Evolutionary conservation across 2,888 invertebrate species (phyloP).

Genomic region (Calameuta filiformis): DNA sequence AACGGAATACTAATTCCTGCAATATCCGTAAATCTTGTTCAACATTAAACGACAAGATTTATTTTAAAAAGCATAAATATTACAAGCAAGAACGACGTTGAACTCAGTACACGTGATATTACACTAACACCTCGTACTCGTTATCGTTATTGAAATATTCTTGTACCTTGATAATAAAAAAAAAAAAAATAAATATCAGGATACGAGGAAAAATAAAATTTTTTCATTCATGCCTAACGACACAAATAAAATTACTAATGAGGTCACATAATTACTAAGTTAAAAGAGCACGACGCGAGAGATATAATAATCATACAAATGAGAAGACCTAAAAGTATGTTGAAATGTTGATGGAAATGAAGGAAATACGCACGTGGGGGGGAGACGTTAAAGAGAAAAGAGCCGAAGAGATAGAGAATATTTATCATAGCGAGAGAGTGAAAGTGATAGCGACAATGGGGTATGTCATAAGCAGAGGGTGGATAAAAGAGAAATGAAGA

Average conservation of each 20-base stretch:
- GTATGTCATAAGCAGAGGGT: background rate
- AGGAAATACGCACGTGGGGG: background rate
- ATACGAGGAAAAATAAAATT: background rate
- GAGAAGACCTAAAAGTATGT: background rate
- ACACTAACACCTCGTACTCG: background rate
- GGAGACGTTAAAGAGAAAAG: background rate
- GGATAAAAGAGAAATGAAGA: background rate
- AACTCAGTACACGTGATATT: background rate
- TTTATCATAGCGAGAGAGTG: background rate
- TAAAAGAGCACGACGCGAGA: background rate
- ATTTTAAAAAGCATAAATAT: background rate
- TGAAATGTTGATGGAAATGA: background rate
- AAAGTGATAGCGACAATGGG: background rate
- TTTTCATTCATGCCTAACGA: background rate
- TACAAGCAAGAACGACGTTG: background rate
- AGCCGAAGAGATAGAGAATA: background rate
- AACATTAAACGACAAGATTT: background rate
- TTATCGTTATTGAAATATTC: background rate
- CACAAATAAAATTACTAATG: background rate
- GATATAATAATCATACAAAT: background rate
- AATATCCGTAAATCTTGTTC: background rate
- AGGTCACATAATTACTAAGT: background rate
- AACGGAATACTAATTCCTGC: slow-evolving; percentile 44
- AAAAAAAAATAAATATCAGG: background rate
- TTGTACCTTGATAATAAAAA: background rate